These are phyloP conservation scores for Bemisia tabaci DNA, from an alignment of 1,140 invertebrate genomes.

Conservation along the genomic window DNA sequence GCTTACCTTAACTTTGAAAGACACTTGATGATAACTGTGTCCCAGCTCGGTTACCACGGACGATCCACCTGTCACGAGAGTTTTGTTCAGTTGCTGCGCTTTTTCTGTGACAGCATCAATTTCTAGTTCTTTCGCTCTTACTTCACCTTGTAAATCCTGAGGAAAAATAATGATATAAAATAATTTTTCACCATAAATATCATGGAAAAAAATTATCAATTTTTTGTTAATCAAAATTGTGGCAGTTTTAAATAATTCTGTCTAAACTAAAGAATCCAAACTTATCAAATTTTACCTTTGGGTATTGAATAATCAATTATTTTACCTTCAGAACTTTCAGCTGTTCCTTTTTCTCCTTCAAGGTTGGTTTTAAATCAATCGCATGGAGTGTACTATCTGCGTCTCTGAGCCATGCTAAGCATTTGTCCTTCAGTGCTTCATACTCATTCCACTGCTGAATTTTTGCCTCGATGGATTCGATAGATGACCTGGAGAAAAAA, in stretches of 20 bases:
- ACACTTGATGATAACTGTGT: conserved; percentile 79
- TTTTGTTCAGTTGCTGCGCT: conserved; percentile 68
- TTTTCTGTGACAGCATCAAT: conserved; percentile 84
- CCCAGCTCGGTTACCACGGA: conserved; percentile 74
- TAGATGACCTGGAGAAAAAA: conserved; percentile 40
- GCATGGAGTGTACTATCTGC: conserved; percentile 78
- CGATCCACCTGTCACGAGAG: conserved; percentile 40
- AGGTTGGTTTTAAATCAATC: conserved; percentile 70
- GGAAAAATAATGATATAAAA: too few relatives aligned
- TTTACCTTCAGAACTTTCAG: conserved; percentile 52
- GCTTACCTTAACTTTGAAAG: conserved; percentile 64
- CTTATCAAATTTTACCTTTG: too few relatives aligned
- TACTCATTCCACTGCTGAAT: conserved; percentile 84
- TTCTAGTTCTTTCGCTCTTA: conserved; percentile 79
- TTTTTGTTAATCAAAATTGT: too few relatives aligned
- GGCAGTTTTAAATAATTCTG: too few relatives aligned
- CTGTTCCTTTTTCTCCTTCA: conserved; percentile 70
- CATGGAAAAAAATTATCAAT: too few relatives aligned
- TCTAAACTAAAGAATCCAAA: too few relatives aligned
- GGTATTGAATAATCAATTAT: too few relatives aligned
- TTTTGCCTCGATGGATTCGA: conserved; percentile 62
- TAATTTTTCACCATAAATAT: too few relatives aligned
- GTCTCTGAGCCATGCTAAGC: conserved; percentile 74
- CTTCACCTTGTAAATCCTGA: conserved; percentile 68
- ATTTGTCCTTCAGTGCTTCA: conserved; percentile 72